Evolutionary conservation across 2,888 invertebrate genomes (phyloP), one percentile per base, ranked within the genome.

Genomic region (Eristalinus aeneus): DNA sequence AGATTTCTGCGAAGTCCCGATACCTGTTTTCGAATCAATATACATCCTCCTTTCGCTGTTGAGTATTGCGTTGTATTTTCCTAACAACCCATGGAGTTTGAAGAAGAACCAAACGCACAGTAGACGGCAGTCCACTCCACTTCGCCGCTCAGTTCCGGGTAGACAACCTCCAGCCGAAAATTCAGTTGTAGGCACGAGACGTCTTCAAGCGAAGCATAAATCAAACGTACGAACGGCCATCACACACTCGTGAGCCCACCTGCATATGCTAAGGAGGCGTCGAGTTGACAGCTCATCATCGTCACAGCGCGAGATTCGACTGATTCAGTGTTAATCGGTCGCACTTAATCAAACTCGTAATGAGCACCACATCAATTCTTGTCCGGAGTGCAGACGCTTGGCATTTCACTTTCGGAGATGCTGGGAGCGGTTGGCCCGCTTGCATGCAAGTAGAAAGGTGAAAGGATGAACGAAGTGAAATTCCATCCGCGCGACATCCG

Each of bases 381-480:
- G 56, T 56, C 27, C 27, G 36, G 56, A 60, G 20, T 36, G 58
- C 23, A 22, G 65, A 36, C 36, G 58, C 54, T 6, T n/a, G 2
- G 22, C 58, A 46, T 76, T 76, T 76, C 68, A 76, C 68, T 76
- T 68, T 74, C 31, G 16, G 56, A 65, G 32, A 36, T 20, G 36
- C 32, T 6, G 36, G 16, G 31, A 63, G 34, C 23, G 31, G 64
- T 60, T 74, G 60, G 61, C 34, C 79, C 54, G 65, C 69, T 34
- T 60, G 34, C 53, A 27, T 27, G 60, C 64, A 75, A 85, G 76
- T 81, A 76, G 81, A 80, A 85, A 85, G 80, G 85, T 85, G 85
- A 85, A 85, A 81, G 85, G 85, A 85, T 80, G 69, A 60, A 63
- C 56, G 67, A 23, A 64, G 85, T 68, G 85, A 85, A 81, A 85